These are phyloP conservation scores for Epizoanthus illoricatus DNA, from an alignment of 92 coral and sea anemone species.

Conservation along the genomic window DNA sequence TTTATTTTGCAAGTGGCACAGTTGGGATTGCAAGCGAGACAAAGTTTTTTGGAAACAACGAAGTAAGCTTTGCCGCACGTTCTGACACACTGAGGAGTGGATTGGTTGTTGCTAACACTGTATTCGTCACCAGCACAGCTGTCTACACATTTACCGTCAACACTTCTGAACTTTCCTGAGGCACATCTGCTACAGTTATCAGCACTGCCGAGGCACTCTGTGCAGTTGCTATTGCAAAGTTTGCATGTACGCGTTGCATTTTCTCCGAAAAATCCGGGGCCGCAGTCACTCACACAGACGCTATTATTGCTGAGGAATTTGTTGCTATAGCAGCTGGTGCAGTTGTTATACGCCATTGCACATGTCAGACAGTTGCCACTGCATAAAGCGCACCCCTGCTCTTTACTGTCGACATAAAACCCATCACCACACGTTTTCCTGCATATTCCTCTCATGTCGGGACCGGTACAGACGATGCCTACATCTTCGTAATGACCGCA, in stretches of 20 bases:
- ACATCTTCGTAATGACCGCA: slow-evolving; percentile 85
- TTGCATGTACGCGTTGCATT: slow-evolving; percentile 45
- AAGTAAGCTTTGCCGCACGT: slow-evolving; percentile 14
- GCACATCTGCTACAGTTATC: slow-evolving; percentile 62
- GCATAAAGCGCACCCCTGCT: slow-evolving; percentile 56
- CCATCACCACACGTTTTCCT: slow-evolving; percentile 18
- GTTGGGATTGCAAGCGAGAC: slow-evolving; percentile 18
- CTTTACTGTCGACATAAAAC: slow-evolving; percentile 1
- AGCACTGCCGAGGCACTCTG: slow-evolving; percentile 47
- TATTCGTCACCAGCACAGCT: slow-evolving; percentile 29
- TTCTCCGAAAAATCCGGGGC: slow-evolving; percentile 57
- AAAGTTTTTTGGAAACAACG: neutral
- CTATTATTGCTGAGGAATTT: slow-evolving; percentile 38
- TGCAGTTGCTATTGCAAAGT: slow-evolving; percentile 47
- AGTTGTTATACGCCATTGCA: slow-evolving; percentile 44
- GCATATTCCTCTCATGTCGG: slow-evolving; percentile 48
- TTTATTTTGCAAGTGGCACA: slow-evolving; percentile 49
- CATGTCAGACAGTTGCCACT: slow-evolving; percentile 69
- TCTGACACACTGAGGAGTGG: slow-evolving; percentile 18
- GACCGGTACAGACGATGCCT: slow-evolving; percentile 76
- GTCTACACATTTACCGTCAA: slow-evolving; percentile 31
- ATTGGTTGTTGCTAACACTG: neutral
- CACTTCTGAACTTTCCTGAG: slow-evolving; percentile 18
- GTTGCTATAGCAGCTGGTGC: slow-evolving; percentile 51
- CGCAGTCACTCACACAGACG: slow-evolving; percentile 65